phyloP scores from a whole-genome alignment of 2,113 vertebrate genomes.

The Plotosus lineatus region DNA sequence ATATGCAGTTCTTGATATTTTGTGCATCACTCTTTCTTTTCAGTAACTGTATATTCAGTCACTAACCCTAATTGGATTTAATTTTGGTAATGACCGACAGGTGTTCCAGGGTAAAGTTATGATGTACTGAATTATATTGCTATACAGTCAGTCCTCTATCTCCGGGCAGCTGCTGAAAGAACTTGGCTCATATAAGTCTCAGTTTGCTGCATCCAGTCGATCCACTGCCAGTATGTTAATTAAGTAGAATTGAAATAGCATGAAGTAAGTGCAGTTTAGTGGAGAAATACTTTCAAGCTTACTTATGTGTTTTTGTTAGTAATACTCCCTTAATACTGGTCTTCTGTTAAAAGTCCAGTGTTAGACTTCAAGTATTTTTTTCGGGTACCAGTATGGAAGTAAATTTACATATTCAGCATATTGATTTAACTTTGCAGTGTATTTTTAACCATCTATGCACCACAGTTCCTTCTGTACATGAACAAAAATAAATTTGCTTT shows the following conservation, averaged over 20 bases:
- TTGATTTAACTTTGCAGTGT: background rate
- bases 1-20: background rate
- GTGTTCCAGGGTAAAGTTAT: background rate
- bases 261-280: conserved; percentile 9
- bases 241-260: background rate
- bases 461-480: background rate
- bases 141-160: background rate
- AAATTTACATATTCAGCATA: background rate
- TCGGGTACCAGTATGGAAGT: background rate
- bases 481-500: background rate
- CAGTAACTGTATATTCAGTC: background rate
- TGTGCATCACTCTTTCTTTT: background rate
- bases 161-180: background rate
- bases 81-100: background rate
- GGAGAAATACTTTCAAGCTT: background rate
- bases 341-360: background rate
- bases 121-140: background rate
- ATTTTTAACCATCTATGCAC: background rate
- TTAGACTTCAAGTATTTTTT: background rate
- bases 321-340: background rate
- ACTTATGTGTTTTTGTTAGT: background rate
- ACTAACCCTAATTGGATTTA: background rate
- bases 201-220: conserved; percentile 26
- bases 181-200: conserved; percentile 22
- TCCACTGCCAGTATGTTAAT: conserved; percentile 2